A percentile compares a stretch with the other conserved stretches of the same genome.
Conservation (phyloP, 1,140 invertebrate genomes). For the Nephila pilipes region DNA sequence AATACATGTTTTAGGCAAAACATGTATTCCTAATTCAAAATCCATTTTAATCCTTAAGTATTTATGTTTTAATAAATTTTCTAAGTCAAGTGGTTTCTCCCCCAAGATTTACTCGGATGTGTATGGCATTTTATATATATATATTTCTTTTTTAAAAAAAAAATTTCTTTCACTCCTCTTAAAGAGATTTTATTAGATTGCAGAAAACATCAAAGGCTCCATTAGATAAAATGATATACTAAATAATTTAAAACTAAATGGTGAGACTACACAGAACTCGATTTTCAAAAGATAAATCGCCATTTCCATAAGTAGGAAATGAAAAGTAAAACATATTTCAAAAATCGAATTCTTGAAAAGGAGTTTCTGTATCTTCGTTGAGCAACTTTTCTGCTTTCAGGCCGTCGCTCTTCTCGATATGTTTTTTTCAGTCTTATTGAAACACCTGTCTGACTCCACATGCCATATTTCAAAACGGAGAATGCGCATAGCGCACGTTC, state of each 20-base stretch:
- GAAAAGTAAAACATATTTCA: not conserved
- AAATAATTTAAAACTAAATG: not conserved
- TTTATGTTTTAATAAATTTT: too few species aligned
- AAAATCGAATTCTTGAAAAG: not conserved
- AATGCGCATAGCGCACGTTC: slow-evolving; percentile 17
- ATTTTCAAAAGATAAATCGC: too few species aligned
- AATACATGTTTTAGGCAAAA: too few species aligned
- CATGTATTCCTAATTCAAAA: too few species aligned
- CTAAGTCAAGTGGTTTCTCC: too few species aligned
- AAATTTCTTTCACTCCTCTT: too few species aligned
- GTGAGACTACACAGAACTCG: too few species aligned
- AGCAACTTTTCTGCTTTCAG: slow-evolving; percentile 30
- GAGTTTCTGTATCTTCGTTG: not conserved
- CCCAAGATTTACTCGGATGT: too few species aligned
- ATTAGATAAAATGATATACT: not conserved
- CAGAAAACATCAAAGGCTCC: not conserved
- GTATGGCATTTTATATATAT: too few species aligned
- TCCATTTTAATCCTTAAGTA: too few species aligned
- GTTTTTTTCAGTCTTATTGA: slow-evolving; percentile 20
- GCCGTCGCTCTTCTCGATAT: not conserved
- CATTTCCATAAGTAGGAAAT: not conserved
- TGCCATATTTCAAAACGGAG: not conserved
- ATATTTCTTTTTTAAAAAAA: too few species aligned
- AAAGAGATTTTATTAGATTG: too few species aligned
- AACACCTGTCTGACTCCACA: not conserved